Evolutionary conservation across 2,888 invertebrate species (phyloP), one percentile per base, ranked within the genome.

Genomic region (Leuctra nigra): DNA sequence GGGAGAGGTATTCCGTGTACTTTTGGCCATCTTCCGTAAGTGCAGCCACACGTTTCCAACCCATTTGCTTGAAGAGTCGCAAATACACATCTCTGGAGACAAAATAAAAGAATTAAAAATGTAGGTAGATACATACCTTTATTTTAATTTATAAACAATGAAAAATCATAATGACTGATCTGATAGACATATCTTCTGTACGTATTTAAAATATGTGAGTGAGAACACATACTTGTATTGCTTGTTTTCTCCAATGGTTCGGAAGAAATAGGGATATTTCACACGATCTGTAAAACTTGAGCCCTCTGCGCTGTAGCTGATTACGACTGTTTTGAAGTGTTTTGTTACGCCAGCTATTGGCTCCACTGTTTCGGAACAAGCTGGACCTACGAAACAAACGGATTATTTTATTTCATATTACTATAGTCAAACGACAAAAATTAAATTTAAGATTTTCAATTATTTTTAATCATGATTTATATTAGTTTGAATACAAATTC

Each of bases 261-360:
- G 72, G 68, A 87, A 88, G 71, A 90, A 88, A 67, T 84, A 86
- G 0, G 88, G 87, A 70, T 87, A 89, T 59, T 80, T 82, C 2
- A 72, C 71, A 18, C 85, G 75, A 68, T 87, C 82, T 1, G 80
- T 79, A 65, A 87, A 84, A 41, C 80, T 81, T 1, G 84, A 80
- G 0, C 87, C 87, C 68, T 89, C 88, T 0, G 88, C 89, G 59
- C 86, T 84, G 68, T 89, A 90, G 52, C 87, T 87, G 58, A 90
- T 82, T 1, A 87, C 81, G 57, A 86, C 76, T 53, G 84, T 84
- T 62, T 79, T 79, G 65, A 83, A 86, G 65, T 86, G 83, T 60
- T 82, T 83, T 0, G 88, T 84, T 2, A 90, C 80, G 0, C 86
- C 86, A 0, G 87, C 87, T 33, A 90, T 74, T 0, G 88, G 87